phyloP scores from a whole-genome alignment of 1,140 invertebrate species.

The Gryllus bimaculatus region DNA sequence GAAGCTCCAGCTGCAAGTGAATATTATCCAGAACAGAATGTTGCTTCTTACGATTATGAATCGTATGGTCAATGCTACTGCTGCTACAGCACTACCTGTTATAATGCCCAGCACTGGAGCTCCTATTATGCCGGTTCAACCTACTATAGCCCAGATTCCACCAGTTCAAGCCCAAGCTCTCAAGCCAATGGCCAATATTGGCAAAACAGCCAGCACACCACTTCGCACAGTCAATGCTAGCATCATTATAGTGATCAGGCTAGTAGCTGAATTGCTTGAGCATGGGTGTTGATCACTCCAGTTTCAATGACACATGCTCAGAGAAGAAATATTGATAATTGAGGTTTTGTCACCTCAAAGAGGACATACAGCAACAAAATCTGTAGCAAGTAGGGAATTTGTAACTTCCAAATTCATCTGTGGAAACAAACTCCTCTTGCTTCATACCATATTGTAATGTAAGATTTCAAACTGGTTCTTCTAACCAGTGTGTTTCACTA shows the following conservation, averaged over 20 bases:
- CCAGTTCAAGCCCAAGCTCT: slow-evolving; percentile 21
- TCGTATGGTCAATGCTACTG: slow-evolving; percentile 38
- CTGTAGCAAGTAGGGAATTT: slow-evolving; percentile 35
- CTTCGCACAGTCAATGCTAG: slow-evolving; percentile 48
- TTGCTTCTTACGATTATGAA: slow-evolving; percentile 56
- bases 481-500: slow-evolving; percentile 29
- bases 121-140: slow-evolving; percentile 25
- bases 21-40: slow-evolving; percentile 71
- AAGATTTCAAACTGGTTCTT: slow-evolving; percentile 39
- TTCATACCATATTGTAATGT: slow-evolving; percentile 63
- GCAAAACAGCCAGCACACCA: slow-evolving; percentile 22
- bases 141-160: slow-evolving; percentile 21
- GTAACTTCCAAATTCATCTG: slow-evolving; percentile 31
- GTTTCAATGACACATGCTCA: slow-evolving; percentile 47
- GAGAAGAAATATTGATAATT: slow-evolving; percentile 30
- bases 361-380: slow-evolving; percentile 14
- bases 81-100: slow-evolving; percentile 34
- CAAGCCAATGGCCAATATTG: slow-evolving; percentile 16
- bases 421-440: slow-evolving; percentile 42
- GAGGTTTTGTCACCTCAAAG: slow-evolving; percentile 28
- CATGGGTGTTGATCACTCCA: slow-evolving; percentile 44
- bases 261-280: slow-evolving; percentile 40
- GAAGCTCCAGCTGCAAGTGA: slow-evolving; percentile 70
- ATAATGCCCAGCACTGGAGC: slow-evolving; percentile 26
- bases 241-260: slow-evolving; percentile 54